These are phyloP conservation scores for Callaeas wilsoni DNA, from an alignment of 2,113 vertebrate species.

Conservation along the genomic window DNA sequence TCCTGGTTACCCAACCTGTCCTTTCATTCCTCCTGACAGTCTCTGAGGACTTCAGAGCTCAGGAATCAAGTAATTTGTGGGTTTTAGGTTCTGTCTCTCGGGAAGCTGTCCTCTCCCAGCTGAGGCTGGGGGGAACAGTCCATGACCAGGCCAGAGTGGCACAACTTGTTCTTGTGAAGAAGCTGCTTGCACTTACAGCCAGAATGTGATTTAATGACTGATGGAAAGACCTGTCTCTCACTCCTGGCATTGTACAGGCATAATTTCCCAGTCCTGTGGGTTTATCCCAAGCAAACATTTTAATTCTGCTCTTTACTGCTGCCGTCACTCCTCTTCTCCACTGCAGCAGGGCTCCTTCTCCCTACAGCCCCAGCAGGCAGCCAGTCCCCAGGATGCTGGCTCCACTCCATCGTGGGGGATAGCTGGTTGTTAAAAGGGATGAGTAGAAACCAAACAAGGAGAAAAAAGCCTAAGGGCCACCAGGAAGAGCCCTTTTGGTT, in stretches of 20 bases:
- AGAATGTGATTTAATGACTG: background rate
- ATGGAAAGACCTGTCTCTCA: background rate
- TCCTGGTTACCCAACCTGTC: background rate
- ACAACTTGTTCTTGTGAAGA: background rate
- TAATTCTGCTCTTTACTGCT: background rate
- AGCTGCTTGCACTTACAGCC: background rate
- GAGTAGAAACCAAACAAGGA: background rate
- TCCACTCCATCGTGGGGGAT: accelerated
- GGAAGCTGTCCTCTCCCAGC: background rate
- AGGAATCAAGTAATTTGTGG: background rate
- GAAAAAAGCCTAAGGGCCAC: background rate
- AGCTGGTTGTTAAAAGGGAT: background rate
- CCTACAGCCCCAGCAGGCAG: background rate
- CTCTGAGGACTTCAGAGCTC: background rate
- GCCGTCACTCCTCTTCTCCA: background rate
- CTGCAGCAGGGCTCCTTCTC: background rate
- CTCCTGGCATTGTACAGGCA: background rate
- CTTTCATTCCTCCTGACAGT: background rate
- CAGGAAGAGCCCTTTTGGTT: background rate
- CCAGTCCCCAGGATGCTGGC: background rate
- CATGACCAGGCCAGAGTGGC: background rate
- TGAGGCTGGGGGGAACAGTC: background rate
- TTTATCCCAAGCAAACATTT: background rate
- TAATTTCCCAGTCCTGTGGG: background rate
- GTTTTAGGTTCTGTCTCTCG: background rate